These are phyloP conservation scores for Rhinolophus sinicus DNA, from an alignment of 2,113 vertebrate genomes.

Conservation along the genomic window DNA sequence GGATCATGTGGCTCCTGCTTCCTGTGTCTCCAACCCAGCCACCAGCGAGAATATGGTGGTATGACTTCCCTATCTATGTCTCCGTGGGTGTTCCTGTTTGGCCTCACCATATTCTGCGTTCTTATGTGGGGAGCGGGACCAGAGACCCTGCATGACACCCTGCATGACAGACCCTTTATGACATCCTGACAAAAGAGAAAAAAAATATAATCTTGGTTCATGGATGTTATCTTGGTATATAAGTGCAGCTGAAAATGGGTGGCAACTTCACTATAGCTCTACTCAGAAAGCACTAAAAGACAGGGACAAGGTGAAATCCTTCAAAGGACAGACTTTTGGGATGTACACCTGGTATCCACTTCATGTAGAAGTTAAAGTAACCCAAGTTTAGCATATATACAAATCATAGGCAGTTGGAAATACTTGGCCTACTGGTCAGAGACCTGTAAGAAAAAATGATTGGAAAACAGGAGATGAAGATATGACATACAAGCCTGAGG, in stretches of 20 bases:
- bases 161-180: not conserved
- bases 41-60: no score
- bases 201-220: not conserved
- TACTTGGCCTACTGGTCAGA: not conserved
- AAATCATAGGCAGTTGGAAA: not conserved
- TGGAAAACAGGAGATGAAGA: not conserved
- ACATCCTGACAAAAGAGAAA: not conserved
- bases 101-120: no score
- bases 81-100: no score
- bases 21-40: no score
- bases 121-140: no score
- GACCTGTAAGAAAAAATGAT: not conserved
- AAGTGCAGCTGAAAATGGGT: not conserved
- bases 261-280: rapidly evolving
- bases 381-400: not conserved
- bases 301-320: not conserved
- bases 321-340: not conserved
- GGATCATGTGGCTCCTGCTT: no score
- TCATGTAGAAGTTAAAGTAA: not conserved
- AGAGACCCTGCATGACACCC: no score
- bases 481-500: not conserved
- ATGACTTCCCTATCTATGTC: no score
- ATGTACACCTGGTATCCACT: not conserved
- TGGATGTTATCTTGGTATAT: not conserved
- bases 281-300: not conserved